A percentile compares a stretch with the other conserved stretches of the same genome.
Evolutionary conservation across 2,797 vertebrate genomes (phyloP).

Genomic region (Epinephelus coioides): DNA sequence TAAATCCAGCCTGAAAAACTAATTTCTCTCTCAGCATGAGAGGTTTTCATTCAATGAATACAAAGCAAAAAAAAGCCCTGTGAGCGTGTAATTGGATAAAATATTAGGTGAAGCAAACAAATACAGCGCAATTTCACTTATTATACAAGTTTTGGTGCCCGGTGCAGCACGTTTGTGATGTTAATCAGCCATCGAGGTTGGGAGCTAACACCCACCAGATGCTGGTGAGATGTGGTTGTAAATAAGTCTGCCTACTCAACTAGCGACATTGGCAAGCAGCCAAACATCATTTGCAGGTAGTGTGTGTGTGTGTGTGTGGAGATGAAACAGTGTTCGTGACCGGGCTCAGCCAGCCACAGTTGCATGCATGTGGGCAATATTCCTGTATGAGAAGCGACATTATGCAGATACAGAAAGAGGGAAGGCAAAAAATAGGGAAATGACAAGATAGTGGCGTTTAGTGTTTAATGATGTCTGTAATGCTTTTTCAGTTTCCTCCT

Average conservation of each 20-base stretch:
- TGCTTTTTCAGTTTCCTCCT: conserved; percentile 3
- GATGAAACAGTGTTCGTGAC: conserved; percentile 27
- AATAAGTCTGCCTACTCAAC: conserved; percentile 54
- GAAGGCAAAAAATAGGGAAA: conserved; percentile 1
- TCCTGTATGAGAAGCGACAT: conserved; percentile 4
- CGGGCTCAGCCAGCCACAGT: neutral
- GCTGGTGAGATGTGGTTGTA: conserved; percentile 58
- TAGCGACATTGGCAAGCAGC: conserved; percentile 42
- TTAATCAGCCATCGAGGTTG: conserved; percentile 57
- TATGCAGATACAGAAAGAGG: conserved; percentile 4
- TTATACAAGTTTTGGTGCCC: conserved; percentile 41
- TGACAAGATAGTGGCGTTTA: neutral
- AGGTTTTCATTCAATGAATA: conserved; percentile 41
- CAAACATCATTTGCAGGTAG: conserved; percentile 42
- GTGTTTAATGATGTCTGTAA: conserved; percentile 3
- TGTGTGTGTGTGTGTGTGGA: conserved; percentile 23
- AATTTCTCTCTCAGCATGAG: conserved; percentile 50
- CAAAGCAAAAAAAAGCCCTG: conserved; percentile 20
- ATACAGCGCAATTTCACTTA: conserved; percentile 36
- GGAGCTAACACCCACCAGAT: conserved; percentile 60
- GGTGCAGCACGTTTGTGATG: conserved; percentile 38
- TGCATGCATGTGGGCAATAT: neutral
- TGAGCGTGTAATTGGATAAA: conserved; percentile 47
- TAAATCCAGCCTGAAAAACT: conserved; percentile 25
- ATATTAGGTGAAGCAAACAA: conserved; percentile 51